Percentiles rank a stretch among this genome's conserved stretches.
Conservation (phyloP, 2,797 vertebrate species). For the Borostomias antarcticus region DNA sequence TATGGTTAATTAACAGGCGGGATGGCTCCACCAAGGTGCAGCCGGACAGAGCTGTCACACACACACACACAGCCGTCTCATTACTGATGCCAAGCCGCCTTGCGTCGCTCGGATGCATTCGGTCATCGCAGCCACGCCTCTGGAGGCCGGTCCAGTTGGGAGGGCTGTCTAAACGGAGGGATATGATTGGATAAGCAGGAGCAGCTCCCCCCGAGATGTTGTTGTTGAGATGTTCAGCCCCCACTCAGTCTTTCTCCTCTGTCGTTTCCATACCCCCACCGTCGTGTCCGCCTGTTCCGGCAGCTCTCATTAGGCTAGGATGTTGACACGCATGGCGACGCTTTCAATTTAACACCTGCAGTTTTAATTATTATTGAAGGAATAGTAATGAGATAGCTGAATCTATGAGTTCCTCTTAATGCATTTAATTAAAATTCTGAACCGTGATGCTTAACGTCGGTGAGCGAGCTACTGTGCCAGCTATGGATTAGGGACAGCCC, state of each 20-base stretch:
- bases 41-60: constrained; percentile 51
- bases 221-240: background rate
- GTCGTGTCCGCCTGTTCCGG: constrained; percentile 31
- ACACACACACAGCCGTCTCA: constrained; percentile 47
- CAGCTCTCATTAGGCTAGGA: constrained; percentile 41
- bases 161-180: constrained; percentile 25
- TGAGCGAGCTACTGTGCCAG: constrained; percentile 32
- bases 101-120: constrained; percentile 34
- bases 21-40: constrained; percentile 51
- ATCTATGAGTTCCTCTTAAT: constrained; percentile 53
- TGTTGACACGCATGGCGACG: constrained; percentile 56
- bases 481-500: constrained; percentile 31
- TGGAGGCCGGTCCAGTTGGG: constrained; percentile 29
- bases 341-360: constrained; percentile 70
- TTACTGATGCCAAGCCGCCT: constrained; percentile 44
- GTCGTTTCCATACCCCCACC: constrained; percentile 14
- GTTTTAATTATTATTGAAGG: constrained; percentile 75
- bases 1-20: constrained; percentile 73
- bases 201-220: constrained; percentile 13
- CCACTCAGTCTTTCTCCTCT: constrained; percentile 4
- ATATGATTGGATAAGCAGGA: constrained; percentile 36
- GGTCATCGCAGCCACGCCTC: constrained; percentile 28
- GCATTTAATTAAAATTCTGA: constrained; percentile 62
- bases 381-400: constrained; percentile 61
- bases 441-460: constrained; percentile 50